These are phyloP conservation scores for Bellardia pandia DNA, from an alignment of 2,888 invertebrate genomes.

Conservation along the genomic window DNA sequence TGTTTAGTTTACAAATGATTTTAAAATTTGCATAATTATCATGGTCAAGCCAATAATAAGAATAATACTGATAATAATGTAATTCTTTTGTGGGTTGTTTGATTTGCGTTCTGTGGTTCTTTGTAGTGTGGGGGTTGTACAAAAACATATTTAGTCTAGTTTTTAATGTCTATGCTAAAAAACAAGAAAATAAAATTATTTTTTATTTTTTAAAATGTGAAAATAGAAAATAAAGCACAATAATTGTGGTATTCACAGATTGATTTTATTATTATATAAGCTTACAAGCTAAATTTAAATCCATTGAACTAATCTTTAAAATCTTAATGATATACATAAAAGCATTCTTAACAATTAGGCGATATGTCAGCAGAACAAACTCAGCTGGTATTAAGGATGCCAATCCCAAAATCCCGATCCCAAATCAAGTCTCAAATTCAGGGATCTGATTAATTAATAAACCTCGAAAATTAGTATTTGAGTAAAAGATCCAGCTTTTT, in stretches of 20 bases:
- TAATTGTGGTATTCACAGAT: neutral
- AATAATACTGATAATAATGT: neutral
- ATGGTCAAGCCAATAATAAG: slow-evolving; percentile 33
- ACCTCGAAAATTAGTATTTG: no score
- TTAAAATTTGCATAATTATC: slow-evolving; percentile 59
- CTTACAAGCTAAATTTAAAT: no score
- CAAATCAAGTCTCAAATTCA: no score
- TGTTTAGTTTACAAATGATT: slow-evolving; percentile 15
- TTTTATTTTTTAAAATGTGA: slow-evolving; percentile 12
- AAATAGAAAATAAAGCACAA: neutral
- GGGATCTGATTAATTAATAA: no score
- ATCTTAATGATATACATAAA: no score
- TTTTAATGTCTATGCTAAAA: neutral
- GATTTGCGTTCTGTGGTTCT: neutral
- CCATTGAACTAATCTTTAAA: no score
- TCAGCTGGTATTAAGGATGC: no score
- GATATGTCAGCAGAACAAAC: no score
- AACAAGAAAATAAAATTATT: neutral
- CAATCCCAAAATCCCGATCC: no score
- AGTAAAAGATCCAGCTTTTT: no score
- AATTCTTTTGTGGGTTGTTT: slow-evolving; percentile 45
- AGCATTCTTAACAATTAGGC: no score
- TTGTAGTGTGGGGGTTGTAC: slow-evolving; percentile 13
- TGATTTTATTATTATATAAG: no score
- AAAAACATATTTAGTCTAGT: neutral